These are phyloP conservation scores for Daktulosphaira vitifoliae DNA, from an alignment of 1,140 invertebrate genomes.

Conservation along the genomic window DNA sequence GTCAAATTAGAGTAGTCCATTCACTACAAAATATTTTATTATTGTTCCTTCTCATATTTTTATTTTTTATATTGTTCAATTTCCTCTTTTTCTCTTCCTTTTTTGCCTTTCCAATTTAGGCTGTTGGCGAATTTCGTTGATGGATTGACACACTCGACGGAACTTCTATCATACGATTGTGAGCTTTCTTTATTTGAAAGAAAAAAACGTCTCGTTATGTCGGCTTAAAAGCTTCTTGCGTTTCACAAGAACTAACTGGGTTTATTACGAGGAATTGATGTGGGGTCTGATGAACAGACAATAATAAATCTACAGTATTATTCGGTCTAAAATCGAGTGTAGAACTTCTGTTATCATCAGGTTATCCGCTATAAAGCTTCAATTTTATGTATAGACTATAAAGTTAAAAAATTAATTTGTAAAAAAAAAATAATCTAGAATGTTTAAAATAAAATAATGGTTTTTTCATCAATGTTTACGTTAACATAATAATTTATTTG, in stretches of 20 bases:
- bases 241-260: background rate
- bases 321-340: no score
- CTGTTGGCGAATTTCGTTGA: conserved; percentile 8
- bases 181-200: background rate
- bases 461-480: no score
- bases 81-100: background rate
- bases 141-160: conserved; percentile 5
- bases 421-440: no score
- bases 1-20: conserved; percentile 14
- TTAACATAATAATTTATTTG: no score
- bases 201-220: conserved; percentile 9
- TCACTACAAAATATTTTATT: conserved; percentile 2
- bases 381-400: no score
- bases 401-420: no score
- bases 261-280: conserved; percentile 21
- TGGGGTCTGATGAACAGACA: no score
- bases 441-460: no score
- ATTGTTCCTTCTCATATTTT: background rate
- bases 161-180: background rate
- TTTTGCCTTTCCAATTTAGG: conserved; percentile 4
- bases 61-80: no score
- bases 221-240: conserved; percentile 16
- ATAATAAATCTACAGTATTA: no score
- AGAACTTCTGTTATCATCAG: no score
- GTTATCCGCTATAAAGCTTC: no score